Evolutionary conservation across 2,888 invertebrate species (phyloP), one percentile per base, ranked within the genome.

Genomic region (Steinernema hermaphroditum): DNA sequence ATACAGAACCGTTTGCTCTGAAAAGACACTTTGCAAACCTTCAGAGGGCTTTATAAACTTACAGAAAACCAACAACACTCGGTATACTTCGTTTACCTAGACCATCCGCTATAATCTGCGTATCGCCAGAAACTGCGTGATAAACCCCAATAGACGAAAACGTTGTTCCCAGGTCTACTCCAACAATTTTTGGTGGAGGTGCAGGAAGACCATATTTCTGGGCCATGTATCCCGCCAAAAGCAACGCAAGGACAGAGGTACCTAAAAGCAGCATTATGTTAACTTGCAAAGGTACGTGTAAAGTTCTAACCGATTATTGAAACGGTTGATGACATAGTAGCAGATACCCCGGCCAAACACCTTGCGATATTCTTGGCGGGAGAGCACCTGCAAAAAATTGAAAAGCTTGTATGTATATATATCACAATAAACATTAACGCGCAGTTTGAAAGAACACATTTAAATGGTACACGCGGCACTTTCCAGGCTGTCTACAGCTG

Each of bases 81-180:
- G 89, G 89, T 49, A 89, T 88, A 75, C 89, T 88, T 74, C 86
- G 85, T 74, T 88, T 87, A 1, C 87, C 88, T 27, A 87, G 88
- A 87, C 37, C 84, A 81, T 0, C 88, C 44, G 83, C 77, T 6
- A 88, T 77, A 4, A 88, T 80, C 46, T 86, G 83, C 0, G 88
- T 87, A 24, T 82, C 80, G 2, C 89, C 89, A 29, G 87, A 85
- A 0, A 88, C 88, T 24, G 89, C 88, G 80, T 89, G 89, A 80
- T 89, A 89, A 37, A 88, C 86, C 0, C 88, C 85, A 69, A 85
- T 84, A 8, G 85, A 86, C 6, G 89, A 89, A 79, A 86, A 89
- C 1, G 89, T 89, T 1, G 89, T 89, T 6, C 89, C 89, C 72
- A 89, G 78, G 82, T 89, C 89, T 73, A 89, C 88, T 49, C 89